Evolutionary conservation across 1,140 invertebrate species (phyloP), one percentile per base, ranked within the genome.

Genomic region (Sycobia sp.): DNA sequence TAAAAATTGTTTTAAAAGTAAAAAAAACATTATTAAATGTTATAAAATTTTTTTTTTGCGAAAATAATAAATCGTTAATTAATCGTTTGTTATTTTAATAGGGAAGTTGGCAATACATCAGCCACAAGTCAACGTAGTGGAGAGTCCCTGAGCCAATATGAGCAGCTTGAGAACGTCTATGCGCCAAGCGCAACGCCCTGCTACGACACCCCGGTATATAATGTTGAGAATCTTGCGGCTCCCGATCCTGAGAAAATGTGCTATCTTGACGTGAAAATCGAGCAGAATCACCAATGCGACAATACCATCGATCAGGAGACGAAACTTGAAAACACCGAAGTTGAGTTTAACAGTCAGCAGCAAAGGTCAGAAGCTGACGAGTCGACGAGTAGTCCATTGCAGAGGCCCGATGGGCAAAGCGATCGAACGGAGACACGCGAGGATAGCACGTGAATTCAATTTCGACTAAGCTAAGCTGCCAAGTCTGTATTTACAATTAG

Each of bases 121-220:
- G 9, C 22, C 10, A 69, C 74, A 7, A 80, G 77, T 62, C 78
- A 80, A 38, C 77, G 72, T 3, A 80, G 78, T 43, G 68, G 65
- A 11, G 77, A 80, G 50, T 78, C 74, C 10, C 44, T 78, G 8
- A 75, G 67, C 38, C 78, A 80, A 23, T 82, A 77, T 27, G 79
- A 81, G 10, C 82, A 84, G 27, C 74, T 85, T 0, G 83, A 83
- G 23, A 85, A 86, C 7, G 82, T 86, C 62, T 86, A 86, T 67
- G 85, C 84, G 10, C 84, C 85, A 0, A 83, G 82, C 39, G 66
- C 74, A 4, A 85, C 80, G 47, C 84, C 85, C 1, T 83, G 82
- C n/a, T 86, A 86, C 67, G 77, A 78, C 16, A 81, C 77, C 3
- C 77, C 77, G 1, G 73, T 75, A 53, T 69, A 77, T 23, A 76